Base-by-base conservation (phyloP, 1,140 invertebrate species). In the Trissolcus basalis region DNA sequence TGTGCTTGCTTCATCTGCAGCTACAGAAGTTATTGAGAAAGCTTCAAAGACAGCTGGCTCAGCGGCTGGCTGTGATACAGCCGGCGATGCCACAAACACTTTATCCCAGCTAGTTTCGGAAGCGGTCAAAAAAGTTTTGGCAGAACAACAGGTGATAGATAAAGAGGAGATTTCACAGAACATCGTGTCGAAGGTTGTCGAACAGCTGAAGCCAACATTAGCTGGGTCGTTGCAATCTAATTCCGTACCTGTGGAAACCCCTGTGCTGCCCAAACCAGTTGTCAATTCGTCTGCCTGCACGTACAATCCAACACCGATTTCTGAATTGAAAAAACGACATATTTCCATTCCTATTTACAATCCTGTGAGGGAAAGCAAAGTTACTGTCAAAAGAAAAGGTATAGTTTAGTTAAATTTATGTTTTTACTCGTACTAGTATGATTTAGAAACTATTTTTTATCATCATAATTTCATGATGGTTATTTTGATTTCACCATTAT, bases 281-380 rank as follows among this genome's bases (percentile, higher is more conserved):
- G 13, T 68, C 4, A 79, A 69, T 27, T 13, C 68, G 3, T 72
- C 56, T 12, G 83, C 83, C 7, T 60, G 44, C 41, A 82, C 86
- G 35, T 92, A 92, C 73, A 92, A 91, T 81, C 92, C 91, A 10
- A 92, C 92, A 0, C 91, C 91, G 0, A 91, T 92, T 70, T 85
- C 87, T 10, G 89, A 91, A 81, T 68, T 92, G 7, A 90, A 90
- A 70, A 91, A 90, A 58, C 83, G 88, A 14, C 89, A 89, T 63
- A 86, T 89, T 63, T 87, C 88, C 1, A 83, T 90, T 36, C 71
- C 85, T n/a, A 85, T 85, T 15, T 88, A 88, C 39, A 86, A 85
- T 72, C 85, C 85, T 10, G 81, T 82, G 1, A 80, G 85, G 19
- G 86, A 88, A 43, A 88, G 82, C 64, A 83, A 80, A 76, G 82